Evolutionary conservation across 2,888 invertebrate genomes (phyloP), one percentile per base, ranked within the genome.

Genomic region (Leptinotarsa rubiginosa): DNA sequence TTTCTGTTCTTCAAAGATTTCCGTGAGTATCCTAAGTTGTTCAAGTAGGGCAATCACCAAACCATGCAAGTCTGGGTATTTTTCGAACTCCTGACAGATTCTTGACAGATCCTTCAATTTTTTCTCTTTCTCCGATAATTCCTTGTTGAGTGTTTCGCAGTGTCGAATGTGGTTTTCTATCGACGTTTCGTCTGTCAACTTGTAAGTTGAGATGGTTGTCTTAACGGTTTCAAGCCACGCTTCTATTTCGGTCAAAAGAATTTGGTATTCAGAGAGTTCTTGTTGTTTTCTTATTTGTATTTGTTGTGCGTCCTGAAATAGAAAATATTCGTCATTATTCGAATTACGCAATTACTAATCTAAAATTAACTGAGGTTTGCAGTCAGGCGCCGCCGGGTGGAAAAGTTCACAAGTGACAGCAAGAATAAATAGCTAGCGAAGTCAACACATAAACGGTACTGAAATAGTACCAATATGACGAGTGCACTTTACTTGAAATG

Each of bases 1-100:
- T 81, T 90, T 91, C 75, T 93, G 92, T 85, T 93, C 92, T 52
- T 89, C 88, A 81, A 93, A 89, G 50, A 92, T 87, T 72, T 88
- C 87, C 52, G 90, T 90, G 80, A 92, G 89, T 50, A 88, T 87
- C 81, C 87, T 88, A 79, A 93, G 86, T 82, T 93, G 92, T 74
- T 90, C 88, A 81, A 88, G 87, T 80, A 93, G 87, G 18, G 85
- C 84, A 52, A 84, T 83, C 1, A 90, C 89, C 66, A 91, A 82
- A 7, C 87, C 85, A 66, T 87, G 84, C 3, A 91, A 86, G 78
- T 91, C 90, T 1, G 89, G 86, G 78, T 87, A 84, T 20, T 88
- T 85, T 73, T 88, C 86, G 71, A 92, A 87, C 47, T 88, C 85
- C 65, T 89, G 88, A 56, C 91, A 91, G 54, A 88, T 86, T 13